A percentile compares a stretch with the other conserved stretches of the same genome.
Conservation (phyloP, 2,888 invertebrate genomes). For the Trilocha varians region DNA sequence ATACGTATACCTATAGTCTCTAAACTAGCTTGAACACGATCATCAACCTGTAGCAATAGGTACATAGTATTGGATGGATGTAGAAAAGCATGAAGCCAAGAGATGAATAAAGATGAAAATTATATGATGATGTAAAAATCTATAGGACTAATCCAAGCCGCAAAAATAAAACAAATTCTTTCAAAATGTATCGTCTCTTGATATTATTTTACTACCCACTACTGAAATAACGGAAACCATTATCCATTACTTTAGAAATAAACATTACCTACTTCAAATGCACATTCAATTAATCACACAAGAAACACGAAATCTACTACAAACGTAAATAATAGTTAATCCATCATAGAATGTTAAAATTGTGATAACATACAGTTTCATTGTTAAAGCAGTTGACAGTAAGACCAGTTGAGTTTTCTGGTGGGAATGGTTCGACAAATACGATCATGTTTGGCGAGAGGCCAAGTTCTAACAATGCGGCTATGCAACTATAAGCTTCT, state of each 20-base stretch:
- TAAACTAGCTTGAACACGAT: slow-evolving; percentile 55
- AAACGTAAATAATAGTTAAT: not conserved
- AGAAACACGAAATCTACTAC: not conserved
- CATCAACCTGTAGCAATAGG: slow-evolving; percentile 57
- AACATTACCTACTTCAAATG: too few species aligned
- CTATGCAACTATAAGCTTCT: slow-evolving; percentile 78
- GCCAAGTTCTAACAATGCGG: slow-evolving; percentile 76
- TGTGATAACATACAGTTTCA: slow-evolving; percentile 31
- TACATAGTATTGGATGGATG: not conserved
- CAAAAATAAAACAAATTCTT: too few species aligned
- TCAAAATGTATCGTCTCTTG: too few species aligned
- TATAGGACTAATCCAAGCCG: too few species aligned
- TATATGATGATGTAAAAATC: too few species aligned
- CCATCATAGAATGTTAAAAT: not conserved
- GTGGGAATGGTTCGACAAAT: slow-evolving; percentile 73
- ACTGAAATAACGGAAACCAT: too few species aligned
- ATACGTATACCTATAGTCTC: slow-evolving; percentile 51
- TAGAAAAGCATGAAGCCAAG: too few species aligned
- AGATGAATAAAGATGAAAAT: too few species aligned
- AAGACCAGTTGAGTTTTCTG: slow-evolving; percentile 31
- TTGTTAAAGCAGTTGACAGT: slow-evolving; percentile 62
- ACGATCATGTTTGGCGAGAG: slow-evolving; percentile 68
- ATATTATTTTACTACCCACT: too few species aligned
- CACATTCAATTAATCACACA: too few species aligned
- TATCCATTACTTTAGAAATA: too few species aligned